phyloP scores from a whole-genome alignment of 2,888 invertebrate species.

The Isotomurus palustris region DNA sequence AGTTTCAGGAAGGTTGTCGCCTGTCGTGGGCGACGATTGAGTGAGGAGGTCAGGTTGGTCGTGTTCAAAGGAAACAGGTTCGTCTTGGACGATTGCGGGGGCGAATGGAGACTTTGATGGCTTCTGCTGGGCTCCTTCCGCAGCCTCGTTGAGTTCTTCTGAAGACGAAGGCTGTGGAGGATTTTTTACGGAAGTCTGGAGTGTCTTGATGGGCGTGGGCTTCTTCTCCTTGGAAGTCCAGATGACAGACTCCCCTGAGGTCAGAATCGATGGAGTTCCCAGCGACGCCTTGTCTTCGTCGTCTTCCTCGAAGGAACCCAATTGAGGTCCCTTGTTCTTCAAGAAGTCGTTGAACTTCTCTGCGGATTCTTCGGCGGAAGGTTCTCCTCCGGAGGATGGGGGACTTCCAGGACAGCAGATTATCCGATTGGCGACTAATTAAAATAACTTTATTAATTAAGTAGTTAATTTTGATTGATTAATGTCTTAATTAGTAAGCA shows the following conservation, averaged over 20 bases:
- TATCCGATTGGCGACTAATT: slow-evolving; percentile 28
- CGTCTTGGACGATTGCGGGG: no score
- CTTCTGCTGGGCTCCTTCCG: no score
- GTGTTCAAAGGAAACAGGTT: no score
- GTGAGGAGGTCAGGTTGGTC: no score
- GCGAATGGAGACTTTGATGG: no score
- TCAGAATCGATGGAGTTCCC: background rate
- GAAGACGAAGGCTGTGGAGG: background rate
- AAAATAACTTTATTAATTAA: background rate
- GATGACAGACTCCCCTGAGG: background rate
- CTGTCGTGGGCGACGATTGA: no score
- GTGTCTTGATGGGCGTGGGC: no score
- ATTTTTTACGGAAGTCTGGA: background rate
- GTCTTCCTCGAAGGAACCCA: slow-evolving; percentile 5
- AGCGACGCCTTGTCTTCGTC: slow-evolving; percentile 4
- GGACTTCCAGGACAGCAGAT: slow-evolving; percentile 36
- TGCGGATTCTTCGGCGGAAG: slow-evolving; percentile 18
- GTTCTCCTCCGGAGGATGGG: slow-evolving; percentile 12
- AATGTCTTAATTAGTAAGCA: background rate
- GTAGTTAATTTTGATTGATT: background rate
- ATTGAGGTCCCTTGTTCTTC: slow-evolving; percentile 1
- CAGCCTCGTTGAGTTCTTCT: no score
- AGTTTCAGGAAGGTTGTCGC: no score
- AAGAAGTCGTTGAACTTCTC: slow-evolving; percentile 29
- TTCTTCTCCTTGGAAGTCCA: background rate